Evolutionary conservation across 2,113 vertebrate genomes (phyloP).

Genomic region (Nannobrachium achirus): DNA sequence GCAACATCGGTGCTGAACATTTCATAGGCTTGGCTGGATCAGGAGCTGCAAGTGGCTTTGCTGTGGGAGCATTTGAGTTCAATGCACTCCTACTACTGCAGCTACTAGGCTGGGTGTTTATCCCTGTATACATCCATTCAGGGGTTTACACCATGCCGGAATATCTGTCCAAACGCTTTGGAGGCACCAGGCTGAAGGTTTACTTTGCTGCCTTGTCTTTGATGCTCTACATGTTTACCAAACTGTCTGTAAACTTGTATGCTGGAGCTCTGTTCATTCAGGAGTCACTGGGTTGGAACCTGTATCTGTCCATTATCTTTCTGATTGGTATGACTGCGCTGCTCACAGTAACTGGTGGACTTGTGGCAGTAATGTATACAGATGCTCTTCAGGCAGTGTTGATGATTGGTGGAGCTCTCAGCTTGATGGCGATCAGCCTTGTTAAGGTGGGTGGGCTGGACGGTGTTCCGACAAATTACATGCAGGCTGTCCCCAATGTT

Average conservation of each 20-base stretch:
- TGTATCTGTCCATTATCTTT: constrained; percentile 93
- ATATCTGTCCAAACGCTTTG: constrained; percentile 95
- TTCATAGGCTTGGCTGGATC: constrained; percentile 99
- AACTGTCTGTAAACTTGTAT: constrained; percentile 96
- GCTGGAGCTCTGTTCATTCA: constrained; percentile 98
- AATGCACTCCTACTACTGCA: constrained; percentile 97
- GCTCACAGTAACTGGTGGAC: constrained; percentile 93
- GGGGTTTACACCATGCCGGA: constrained; percentile 98
- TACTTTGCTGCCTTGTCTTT: constrained; percentile 94
- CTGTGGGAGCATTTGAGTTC: constrained; percentile 98
- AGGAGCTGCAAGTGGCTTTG: constrained; percentile 96
- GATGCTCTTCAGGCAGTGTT: constrained; percentile 95
- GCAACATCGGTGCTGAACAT: constrained; percentile 99
- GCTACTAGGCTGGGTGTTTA: constrained; percentile 97
- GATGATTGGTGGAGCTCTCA: constrained; percentile 95
- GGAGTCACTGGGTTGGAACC: constrained; percentile 97
- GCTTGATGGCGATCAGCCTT: constrained; percentile 91
- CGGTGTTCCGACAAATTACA: constrained; percentile 92
- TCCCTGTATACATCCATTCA: constrained; percentile 96
- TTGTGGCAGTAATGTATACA: constrained; percentile 97
- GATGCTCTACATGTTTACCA: constrained; percentile 97
- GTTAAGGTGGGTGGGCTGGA: constrained; percentile 91
- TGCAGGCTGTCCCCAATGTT: constrained; percentile 91
- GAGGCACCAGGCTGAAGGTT: constrained; percentile 93
- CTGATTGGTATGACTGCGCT: constrained; percentile 95